phyloP scores from a whole-genome alignment of 2,113 vertebrate species.

The Panthera uncia region DNA sequence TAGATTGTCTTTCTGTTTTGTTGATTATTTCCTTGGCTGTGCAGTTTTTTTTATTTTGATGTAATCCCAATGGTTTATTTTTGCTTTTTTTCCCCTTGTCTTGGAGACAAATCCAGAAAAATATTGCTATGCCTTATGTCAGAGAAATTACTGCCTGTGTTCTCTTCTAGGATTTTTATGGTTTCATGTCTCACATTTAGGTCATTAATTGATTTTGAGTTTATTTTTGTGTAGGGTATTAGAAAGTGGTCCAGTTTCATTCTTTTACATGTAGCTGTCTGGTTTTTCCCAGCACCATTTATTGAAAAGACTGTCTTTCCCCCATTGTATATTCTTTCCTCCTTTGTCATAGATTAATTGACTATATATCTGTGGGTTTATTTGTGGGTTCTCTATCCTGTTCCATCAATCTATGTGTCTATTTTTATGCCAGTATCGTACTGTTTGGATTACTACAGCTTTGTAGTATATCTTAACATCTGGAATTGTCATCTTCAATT shows the following conservation, averaged over 20 bases:
- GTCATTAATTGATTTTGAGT: background rate
- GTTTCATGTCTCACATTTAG: background rate
- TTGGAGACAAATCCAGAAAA: background rate
- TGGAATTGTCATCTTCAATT: background rate
- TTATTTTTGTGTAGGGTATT: background rate
- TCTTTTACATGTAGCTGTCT: background rate
- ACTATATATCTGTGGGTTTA: background rate
- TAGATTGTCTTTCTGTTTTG: background rate
- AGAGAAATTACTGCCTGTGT: background rate
- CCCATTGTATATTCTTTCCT: background rate
- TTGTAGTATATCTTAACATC: background rate
- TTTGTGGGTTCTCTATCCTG: background rate
- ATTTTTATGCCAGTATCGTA: background rate
- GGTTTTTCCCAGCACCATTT: background rate
- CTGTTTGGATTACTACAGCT: background rate
- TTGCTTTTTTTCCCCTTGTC: background rate
- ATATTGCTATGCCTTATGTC: background rate
- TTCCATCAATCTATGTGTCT: background rate
- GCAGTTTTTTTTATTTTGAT: background rate
- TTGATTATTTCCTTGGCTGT: background rate
- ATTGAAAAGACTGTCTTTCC: background rate
- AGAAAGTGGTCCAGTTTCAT: background rate
- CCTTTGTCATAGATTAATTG: background rate
- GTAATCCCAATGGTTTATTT: background rate
- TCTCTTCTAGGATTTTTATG: background rate